These are phyloP conservation scores for Drosophila fulvimacula DNA, from an alignment of 2,888 invertebrate genomes.

Conservation along the genomic window DNA sequence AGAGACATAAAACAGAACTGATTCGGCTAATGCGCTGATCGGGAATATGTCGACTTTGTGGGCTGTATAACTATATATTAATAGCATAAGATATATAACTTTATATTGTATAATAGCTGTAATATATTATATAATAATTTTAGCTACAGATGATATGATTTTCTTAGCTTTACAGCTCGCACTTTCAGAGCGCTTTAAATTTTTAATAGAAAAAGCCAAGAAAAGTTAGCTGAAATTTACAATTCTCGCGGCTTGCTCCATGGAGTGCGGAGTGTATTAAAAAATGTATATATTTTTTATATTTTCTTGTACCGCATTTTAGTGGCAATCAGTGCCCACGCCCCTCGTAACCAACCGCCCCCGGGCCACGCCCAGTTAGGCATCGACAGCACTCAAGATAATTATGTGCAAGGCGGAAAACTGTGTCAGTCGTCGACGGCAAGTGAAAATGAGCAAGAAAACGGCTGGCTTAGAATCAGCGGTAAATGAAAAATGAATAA, in stretches of 20 bases:
- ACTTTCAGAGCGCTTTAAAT: no score
- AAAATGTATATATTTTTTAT: not conserved
- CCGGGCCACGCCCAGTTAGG: not conserved
- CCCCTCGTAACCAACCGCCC: conserved; percentile 7
- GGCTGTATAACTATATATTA: no score
- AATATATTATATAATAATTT: no score
- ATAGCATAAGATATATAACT: no score
- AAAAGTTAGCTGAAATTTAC: not conserved
- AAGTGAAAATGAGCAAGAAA: conserved; percentile 62
- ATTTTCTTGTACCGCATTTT: not conserved
- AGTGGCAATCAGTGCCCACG: conserved; percentile 7
- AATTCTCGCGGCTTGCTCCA: not conserved
- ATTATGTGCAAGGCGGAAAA: conserved; percentile 43
- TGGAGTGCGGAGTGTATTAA: not conserved
- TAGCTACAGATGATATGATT: no score
- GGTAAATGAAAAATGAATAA: conserved; percentile 43
- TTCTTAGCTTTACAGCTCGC: no score
- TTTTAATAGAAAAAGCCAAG: no score
- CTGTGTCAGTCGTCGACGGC: conserved; percentile 41
- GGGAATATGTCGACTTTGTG: no score
- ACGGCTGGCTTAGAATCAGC: conserved; percentile 32
- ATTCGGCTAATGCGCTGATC: no score
- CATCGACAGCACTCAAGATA: conserved; percentile 48
- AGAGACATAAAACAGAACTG: no score
- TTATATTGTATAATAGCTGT: no score